phyloP scores from a whole-genome alignment of 2,888 invertebrate species.

The Lysandra bellargus region DNA sequence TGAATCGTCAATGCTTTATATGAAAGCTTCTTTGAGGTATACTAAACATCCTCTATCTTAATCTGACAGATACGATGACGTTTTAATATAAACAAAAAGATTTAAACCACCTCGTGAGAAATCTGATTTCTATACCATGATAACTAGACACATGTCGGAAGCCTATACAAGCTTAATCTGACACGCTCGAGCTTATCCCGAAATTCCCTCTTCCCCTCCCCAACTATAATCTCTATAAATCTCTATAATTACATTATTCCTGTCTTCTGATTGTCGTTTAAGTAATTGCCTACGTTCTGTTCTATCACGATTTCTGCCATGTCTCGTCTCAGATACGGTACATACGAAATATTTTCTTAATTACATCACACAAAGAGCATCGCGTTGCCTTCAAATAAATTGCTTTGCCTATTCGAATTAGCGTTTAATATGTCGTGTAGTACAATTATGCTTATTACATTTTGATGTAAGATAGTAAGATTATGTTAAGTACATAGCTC shows the following conservation, averaged over 20 bases:
- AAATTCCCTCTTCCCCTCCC: too few species aligned
- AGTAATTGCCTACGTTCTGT: conserved; percentile 70
- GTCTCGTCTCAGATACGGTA: conserved; percentile 58
- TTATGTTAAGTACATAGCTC: not conserved
- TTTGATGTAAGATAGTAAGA: not conserved
- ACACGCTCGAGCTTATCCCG: too few species aligned
- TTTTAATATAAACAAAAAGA: too few species aligned
- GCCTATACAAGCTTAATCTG: too few species aligned
- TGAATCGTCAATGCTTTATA: too few species aligned
- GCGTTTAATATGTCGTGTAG: not conserved
- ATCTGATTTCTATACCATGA: too few species aligned
- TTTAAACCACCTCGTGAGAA: too few species aligned
- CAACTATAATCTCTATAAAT: conserved; percentile 39
- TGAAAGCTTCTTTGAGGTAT: too few species aligned
- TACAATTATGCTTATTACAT: not conserved
- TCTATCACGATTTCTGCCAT: conserved; percentile 54
- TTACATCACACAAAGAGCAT: conserved; percentile 55
- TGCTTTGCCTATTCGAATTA: conserved; percentile 35
- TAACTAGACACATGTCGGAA: too few species aligned
- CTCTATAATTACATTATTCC: conserved; percentile 69
- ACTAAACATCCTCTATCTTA: too few species aligned
- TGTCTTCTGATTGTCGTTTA: conserved; percentile 73
- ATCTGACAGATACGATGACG: too few species aligned
- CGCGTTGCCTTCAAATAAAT: conserved; percentile 50
- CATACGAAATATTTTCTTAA: conserved; percentile 66